Evolutionary conservation across 2,113 vertebrate genomes (phyloP), one percentile per base, ranked within the genome.

Genomic region (Nothobranchius kuhntae): DNA sequence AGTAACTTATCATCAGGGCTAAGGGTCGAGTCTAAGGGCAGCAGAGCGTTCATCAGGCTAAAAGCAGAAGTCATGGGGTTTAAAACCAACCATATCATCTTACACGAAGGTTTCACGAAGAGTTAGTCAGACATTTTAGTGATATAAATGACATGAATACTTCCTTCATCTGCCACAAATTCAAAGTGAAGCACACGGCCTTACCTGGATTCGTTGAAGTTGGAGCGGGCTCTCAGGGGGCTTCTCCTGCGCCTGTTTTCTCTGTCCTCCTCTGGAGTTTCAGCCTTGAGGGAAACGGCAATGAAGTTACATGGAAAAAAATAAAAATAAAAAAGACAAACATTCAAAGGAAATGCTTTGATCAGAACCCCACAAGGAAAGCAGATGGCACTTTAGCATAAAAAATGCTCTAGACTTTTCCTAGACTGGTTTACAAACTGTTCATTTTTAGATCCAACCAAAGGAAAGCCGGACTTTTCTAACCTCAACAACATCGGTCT

Each of bases 211-310:
- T 99, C 97, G 48, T 92, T 95, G 80, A 95, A 95, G 79, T 96
- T 97, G 36, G 91, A 45, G 58, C 95, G 95, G 81, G 91, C 95
- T 82, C 95, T 96, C 86, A 94, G 92, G 0, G 97, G 97, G 88
- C 98, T 99, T 80, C 97, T 96, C 89, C 96, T 96, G 74, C 96
- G 95, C 87, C 95, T 92, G 89, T 84, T 73, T 53, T 98, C 96
- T 82, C 95, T 84, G 36, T 97, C 96, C 61, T 98, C 97, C 68
- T 98, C 96, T 82, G 89, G 91, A 26, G 90, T 87, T 94, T 94
- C 89, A 84, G 87, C 83, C 95, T 94, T 77, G 66, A 56, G 52
- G 81, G 63, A 80, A 62, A 75, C 11, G 62, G 63, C 7, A 17
- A 17, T 38, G 53, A 38, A 12, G 26, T 35, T 59, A 2, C 53